Conservation (phyloP, 2,797 vertebrate genomes). For the Peromyscus aztecus region DNA sequence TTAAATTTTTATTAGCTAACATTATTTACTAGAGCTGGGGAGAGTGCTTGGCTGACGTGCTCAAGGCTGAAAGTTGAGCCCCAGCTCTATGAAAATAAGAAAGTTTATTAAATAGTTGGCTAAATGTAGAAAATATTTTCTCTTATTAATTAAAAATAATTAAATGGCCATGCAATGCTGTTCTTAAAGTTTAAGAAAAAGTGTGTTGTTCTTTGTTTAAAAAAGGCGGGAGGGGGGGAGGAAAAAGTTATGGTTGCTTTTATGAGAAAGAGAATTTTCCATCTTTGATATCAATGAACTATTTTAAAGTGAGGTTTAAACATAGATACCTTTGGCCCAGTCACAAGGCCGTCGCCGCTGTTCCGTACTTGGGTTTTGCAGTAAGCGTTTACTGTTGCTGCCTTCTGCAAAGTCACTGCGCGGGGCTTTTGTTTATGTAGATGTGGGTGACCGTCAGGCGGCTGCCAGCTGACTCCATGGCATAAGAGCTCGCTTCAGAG, state of each 20-base stretch:
- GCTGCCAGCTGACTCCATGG: background rate
- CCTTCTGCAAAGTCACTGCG: slow-evolving; percentile 3
- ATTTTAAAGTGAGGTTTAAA: slow-evolving; percentile 14
- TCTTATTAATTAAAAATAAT: slow-evolving; percentile 20
- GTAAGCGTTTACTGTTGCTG: slow-evolving; percentile 17
- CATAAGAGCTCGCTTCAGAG: background rate
- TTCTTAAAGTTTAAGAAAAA: slow-evolving; percentile 37
- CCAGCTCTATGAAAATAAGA: background rate
- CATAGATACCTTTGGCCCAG: background rate
- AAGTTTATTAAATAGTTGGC: background rate
- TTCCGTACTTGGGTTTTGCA: background rate
- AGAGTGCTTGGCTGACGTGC: background rate
- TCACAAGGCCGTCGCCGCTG: background rate
- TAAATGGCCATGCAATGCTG: background rate
- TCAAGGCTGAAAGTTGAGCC: background rate
- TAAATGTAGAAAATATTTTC: background rate
- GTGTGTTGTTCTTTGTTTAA: slow-evolving; percentile 10
- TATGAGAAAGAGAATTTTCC: background rate
- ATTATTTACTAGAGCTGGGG: background rate
- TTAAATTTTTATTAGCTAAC: background rate
- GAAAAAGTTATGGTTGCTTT: background rate
- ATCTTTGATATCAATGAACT: background rate
- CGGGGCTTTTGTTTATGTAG: slow-evolving; percentile 61
- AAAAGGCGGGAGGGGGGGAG: background rate
- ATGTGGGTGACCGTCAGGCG: slow-evolving; percentile 27